Percentiles rank a stretch among this genome's conserved stretches.
Evolutionary conservation across 1,140 invertebrate genomes (phyloP).

Genomic region (Leptinotarsa defecta): DNA sequence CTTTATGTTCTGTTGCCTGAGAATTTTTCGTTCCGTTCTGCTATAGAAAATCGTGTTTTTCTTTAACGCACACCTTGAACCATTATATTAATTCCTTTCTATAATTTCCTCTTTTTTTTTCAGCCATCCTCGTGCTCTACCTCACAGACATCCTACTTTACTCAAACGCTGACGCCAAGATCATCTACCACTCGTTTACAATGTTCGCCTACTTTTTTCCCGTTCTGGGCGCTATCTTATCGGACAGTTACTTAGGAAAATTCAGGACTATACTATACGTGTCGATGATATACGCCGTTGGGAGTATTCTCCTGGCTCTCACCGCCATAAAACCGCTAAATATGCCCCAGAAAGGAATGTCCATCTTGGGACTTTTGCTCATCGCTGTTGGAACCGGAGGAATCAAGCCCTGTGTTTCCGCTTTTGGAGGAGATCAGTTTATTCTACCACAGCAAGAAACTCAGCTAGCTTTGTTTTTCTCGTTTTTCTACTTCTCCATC

Average conservation of each 20-base stretch:
- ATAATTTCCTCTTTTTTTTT: conserved; percentile 49
- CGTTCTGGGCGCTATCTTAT: conserved; percentile 83
- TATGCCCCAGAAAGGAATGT: conserved; percentile 62
- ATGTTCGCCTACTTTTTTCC: conserved; percentile 89
- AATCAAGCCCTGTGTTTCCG: conserved; percentile 96
- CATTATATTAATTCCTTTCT: too few relatives aligned
- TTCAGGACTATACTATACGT: conserved; percentile 87
- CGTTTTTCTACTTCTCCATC: conserved; percentile 92
- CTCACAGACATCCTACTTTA: conserved; percentile 71
- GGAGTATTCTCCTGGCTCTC: conserved; percentile 79
- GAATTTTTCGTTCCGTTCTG: too few relatives aligned
- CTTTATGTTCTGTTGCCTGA: too few relatives aligned
- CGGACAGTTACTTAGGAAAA: conserved; percentile 86
- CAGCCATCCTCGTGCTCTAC: conserved; percentile 84
- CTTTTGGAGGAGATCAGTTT: conserved; percentile 98
- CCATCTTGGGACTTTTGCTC: conserved; percentile 77
- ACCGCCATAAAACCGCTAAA: conserved; percentile 65
- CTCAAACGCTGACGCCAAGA: conserved; percentile 69
- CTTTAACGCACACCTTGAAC: too few relatives aligned
- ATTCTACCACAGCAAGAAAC: conserved; percentile 74
- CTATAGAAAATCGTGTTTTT: too few relatives aligned
- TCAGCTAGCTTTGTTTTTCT: conserved; percentile 85
- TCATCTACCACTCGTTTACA: conserved; percentile 82
- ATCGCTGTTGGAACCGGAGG: conserved; percentile 92
- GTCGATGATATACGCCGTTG: conserved; percentile 84